Evolutionary conservation across 23 tunicate genomes (phyloP), one percentile per base, ranked within the genome.

Genomic region (Ascidia mentula): DNA sequence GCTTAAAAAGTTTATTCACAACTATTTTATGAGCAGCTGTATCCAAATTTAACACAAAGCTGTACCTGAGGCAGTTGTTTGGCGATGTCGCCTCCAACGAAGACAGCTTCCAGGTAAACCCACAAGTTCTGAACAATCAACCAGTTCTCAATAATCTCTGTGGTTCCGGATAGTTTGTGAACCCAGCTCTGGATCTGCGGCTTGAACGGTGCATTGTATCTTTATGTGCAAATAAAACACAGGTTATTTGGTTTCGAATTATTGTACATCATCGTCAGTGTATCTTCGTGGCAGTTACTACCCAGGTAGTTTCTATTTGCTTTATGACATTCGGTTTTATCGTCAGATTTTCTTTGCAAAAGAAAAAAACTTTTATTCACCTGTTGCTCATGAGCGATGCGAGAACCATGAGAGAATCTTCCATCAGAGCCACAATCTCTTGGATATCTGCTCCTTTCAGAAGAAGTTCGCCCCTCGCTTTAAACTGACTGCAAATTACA

Each of bases 71-170:
- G 99, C 69, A 96, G 82, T 73, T 96, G 99, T 72, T 95, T 95
- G 3, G 98, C 98, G 35, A 94, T 94, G 73, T 94, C 98, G 39
- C 98, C 98, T 30, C 99, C 99, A 18, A 96, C 99, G 60, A 96
- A 96, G 74, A 96, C 99, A 72, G 99, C 99, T 78, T 96, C 99
- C 59, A 96, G 60, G 72, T 96, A 96, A 79, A 96, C 99, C 99
- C 99, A 96, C 65, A 96, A 65, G 85, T 96, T 96, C 76, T 96
- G 99, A 37, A 89, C 95, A 9, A 82, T 86, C 86, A 96, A 76
- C 97, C 96, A 93, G 59, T 95, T 92, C 86, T 95, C 99, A 59
- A 95, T 95, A 40, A 95, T 95, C 60, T 95, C 99, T 26, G 94
- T 96, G 34, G 99, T 84, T 13, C 99, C 92, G 26, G 99, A 96